phyloP scores from a whole-genome alignment of 2,113 vertebrate genomes.

The Cyanocitta stelleri region DNA sequence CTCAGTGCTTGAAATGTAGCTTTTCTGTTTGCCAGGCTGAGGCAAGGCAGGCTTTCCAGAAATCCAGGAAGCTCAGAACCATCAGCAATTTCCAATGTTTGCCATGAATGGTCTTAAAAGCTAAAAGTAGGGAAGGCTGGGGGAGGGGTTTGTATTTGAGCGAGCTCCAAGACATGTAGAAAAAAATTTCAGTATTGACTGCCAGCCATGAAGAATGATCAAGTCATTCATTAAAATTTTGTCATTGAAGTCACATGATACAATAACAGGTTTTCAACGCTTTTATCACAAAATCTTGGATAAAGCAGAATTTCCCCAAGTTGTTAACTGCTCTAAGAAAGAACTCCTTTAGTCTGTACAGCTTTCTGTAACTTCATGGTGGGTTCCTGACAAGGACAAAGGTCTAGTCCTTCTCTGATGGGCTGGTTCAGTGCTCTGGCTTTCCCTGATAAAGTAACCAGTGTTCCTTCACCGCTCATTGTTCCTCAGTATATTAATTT shows the following conservation, averaged over 20 bases:
- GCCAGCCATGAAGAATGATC: neutral
- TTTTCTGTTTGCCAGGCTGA: neutral
- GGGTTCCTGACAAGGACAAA: neutral
- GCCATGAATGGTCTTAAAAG: neutral
- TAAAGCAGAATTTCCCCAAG: neutral
- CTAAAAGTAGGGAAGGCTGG: neutral
- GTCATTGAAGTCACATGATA: neutral
- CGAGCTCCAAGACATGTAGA: accelerated
- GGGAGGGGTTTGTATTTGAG: neutral
- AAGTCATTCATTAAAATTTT: neutral
- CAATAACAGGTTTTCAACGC: neutral
- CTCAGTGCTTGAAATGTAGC: accelerated
- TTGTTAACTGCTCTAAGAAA: neutral
- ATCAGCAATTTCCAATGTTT: neutral
- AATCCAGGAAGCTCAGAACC: neutral
- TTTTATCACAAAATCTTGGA: neutral
- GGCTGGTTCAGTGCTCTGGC: neutral
- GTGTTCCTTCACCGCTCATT: neutral
- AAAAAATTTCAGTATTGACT: neutral
- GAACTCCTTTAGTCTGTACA: neutral
- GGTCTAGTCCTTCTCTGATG: neutral
- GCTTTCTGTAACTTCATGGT: neutral
- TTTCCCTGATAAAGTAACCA: neutral
- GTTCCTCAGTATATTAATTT: neutral
- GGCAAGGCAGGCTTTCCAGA: neutral